Base-by-base conservation (phyloP, 2,797 vertebrate genomes). In the Aldrovandia affinis region DNA sequence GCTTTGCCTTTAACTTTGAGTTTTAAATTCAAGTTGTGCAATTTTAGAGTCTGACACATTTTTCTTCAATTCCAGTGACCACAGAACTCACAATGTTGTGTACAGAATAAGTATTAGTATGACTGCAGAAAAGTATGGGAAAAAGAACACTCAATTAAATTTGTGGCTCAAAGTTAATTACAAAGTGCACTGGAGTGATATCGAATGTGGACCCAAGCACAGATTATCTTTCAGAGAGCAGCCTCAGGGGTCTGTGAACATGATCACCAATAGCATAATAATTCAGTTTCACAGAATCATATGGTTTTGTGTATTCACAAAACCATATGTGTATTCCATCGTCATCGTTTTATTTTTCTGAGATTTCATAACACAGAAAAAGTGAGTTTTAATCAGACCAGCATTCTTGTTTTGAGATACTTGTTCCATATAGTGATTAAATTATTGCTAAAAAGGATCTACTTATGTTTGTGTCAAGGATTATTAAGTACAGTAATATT, bases 101-200 rank as follows among this genome's bases (percentile, higher is more conserved):
- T 39, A 20, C 36, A 42, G 36, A 63, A 8, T 42, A 42, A 39
- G 68, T 22, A 73, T 73, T 33, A 73, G 68, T 47, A 47, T 77
- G 25, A 22, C 8, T 47, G 25, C 22, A 47, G 42, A 77, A 42
- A 77, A 25, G 73, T 77, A n/a, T 77, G 5, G 39, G 25, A 14
- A 47, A 25, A 20, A n/a, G 2, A 44, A 77, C 73, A 77, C 12
- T 77, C 42, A n/a, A n/a, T 77, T 47, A 47, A 25, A 39, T 77
- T 77, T 47, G 73, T 77, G 39, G 7, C 73, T 25, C 25, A 47
- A 47, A 77, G 68, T 77, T 77, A 77, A 77, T 77, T 39, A 42
- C 25, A 14, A 14, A 57, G 42, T 25, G 25, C 73, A 28, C 42
- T 44, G 73, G 20, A n/a, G 33, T 77, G 39, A 77, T 22, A 77